Conservation (phyloP, 92 coral and sea anemone species). For the Desmophyllum pertusum region DNA sequence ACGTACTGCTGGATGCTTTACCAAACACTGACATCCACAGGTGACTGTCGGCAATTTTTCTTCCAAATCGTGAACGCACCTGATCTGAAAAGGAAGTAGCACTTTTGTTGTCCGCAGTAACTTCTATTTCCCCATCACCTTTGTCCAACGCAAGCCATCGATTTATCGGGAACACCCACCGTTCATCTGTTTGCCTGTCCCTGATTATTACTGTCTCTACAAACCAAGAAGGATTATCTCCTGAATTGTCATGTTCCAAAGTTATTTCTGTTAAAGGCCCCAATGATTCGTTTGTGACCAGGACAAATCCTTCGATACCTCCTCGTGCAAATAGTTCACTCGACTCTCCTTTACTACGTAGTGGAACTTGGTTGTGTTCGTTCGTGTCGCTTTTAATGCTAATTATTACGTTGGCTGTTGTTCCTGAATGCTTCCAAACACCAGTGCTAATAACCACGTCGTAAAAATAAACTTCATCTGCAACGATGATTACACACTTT, state of each 20-base stretch:
- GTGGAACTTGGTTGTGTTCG: background rate
- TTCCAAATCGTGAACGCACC: conserved; percentile 48
- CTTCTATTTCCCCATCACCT: conserved; percentile 55
- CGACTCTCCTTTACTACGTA: background rate
- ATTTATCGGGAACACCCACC: conserved; percentile 56
- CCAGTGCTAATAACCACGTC: conserved; percentile 35
- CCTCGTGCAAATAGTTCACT: background rate
- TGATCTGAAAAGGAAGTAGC: conserved; percentile 35
- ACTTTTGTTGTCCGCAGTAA: conserved; percentile 15
- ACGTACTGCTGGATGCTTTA: conserved; percentile 46
- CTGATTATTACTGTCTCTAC: conserved; percentile 47
- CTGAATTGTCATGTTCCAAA: conserved; percentile 56
- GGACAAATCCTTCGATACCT: conserved; percentile 30
- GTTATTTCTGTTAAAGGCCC: conserved; percentile 38
- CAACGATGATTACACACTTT: background rate
- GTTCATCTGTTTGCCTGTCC: conserved; percentile 37
- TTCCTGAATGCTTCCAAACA: conserved; percentile 34
- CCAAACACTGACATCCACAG: conserved; percentile 69
- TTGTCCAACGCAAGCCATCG: conserved; percentile 67
- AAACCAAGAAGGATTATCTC: conserved; percentile 62
- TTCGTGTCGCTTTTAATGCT: conserved; percentile 15
- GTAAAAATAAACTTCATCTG: conserved; percentile 12
- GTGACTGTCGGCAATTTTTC: conserved; percentile 63
- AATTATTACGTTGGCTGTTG: conserved; percentile 29
- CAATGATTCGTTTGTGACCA: conserved; percentile 21